phyloP scores from a whole-genome alignment of 1,140 invertebrate species.

The Oedothorax gibbosus region DNA sequence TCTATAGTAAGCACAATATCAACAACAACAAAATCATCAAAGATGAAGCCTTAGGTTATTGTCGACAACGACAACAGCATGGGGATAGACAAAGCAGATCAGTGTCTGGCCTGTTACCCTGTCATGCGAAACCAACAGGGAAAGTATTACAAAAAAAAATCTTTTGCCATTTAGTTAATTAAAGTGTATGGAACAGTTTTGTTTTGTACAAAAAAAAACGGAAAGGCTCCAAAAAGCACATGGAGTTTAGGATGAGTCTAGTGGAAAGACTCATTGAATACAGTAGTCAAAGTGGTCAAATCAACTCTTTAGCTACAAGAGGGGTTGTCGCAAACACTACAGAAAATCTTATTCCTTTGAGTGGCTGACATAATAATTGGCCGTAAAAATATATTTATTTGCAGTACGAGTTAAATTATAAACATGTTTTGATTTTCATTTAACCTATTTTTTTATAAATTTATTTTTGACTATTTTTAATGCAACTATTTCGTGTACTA shows the following conservation, averaged over 20 bases:
- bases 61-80: neutral
- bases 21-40: neutral
- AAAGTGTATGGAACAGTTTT: constrained; percentile 25
- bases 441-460: neutral
- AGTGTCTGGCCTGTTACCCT: constrained; percentile 5
- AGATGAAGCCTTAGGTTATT: neutral
- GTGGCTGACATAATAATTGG: neutral
- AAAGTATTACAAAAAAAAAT: constrained; percentile 33
- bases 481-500: no score
- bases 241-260: constrained; percentile 5
- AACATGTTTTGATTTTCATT: constrained; percentile 1
- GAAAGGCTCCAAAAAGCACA: neutral
- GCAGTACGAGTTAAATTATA: neutral
- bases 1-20: neutral
- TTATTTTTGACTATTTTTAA: no score
- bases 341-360: neutral
- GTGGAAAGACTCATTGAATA: neutral
- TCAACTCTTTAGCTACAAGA: no score
- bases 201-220: constrained; percentile 2
- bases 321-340: neutral
- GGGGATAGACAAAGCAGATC: constrained; percentile 10
- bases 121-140: neutral
- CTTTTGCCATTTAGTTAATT: constrained; percentile 12
- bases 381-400: neutral
- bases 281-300: no score